Percentiles rank a stretch among this genome's conserved stretches.
Evolutionary conservation across 2,888 invertebrate species (phyloP).

Genomic region (Candidula unifasciata): DNA sequence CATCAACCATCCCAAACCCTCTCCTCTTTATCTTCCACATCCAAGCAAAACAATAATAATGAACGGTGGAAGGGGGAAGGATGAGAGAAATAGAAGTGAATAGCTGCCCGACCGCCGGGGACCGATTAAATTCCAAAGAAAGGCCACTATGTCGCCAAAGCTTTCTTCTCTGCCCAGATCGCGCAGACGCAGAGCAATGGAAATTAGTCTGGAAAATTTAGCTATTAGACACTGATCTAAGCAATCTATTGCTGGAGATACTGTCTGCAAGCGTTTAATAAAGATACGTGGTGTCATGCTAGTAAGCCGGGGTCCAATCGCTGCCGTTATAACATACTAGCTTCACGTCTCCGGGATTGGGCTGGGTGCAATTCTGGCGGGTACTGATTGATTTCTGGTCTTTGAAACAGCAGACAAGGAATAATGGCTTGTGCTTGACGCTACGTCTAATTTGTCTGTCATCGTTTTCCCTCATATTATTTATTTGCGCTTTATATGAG

Average conservation of each 20-base stretch:
- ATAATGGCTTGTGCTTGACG: constrained; percentile 47
- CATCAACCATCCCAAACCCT: constrained; percentile 6
- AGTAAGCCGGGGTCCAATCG: constrained; percentile 11
- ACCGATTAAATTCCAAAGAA: constrained; percentile 50
- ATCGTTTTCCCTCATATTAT: constrained; percentile 30
- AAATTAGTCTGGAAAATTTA: constrained; percentile 50
- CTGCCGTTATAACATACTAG: constrained; percentile 2
- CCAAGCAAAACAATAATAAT: constrained; percentile 10
- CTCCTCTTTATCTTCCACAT: neutral
- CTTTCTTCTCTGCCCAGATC: constrained; percentile 40
- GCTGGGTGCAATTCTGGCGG: constrained; percentile 27
- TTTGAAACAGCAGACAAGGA: constrained; percentile 43
- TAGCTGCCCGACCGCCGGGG: constrained; percentile 42
- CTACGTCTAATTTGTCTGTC: constrained; percentile 49
- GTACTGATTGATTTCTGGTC: constrained; percentile 48
- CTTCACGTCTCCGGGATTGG: constrained; percentile 20
- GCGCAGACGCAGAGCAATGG: constrained; percentile 46
- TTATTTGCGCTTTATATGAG: constrained; percentile 37
- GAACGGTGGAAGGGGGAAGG: neutral
- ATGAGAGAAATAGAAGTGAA: constrained; percentile 35
- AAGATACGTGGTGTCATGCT: constrained; percentile 41
- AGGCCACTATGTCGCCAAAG: constrained; percentile 50
- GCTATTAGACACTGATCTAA: constrained; percentile 54
- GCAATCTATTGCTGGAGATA: constrained; percentile 51
- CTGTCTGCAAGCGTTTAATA: constrained; percentile 53